Conservation (phyloP, 1,140 invertebrate species). For the Chymomyza costata region DNA sequence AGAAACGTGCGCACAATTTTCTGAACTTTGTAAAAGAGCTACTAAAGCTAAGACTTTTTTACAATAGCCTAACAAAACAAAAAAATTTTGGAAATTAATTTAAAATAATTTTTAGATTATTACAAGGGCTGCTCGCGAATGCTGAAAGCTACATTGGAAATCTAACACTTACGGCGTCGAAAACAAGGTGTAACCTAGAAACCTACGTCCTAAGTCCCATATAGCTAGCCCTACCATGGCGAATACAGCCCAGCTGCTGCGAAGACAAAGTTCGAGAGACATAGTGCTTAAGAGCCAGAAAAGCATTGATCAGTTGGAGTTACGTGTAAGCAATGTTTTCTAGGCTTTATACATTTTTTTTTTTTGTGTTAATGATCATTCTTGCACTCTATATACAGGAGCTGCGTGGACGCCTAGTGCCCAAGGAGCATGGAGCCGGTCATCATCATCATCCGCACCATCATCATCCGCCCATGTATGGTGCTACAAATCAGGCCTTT, state of each 20-base stretch:
- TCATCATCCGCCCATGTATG: conserved; percentile 81
- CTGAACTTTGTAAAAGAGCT: too few relatives aligned
- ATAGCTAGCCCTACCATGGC: too few relatives aligned
- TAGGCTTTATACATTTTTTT: neutral
- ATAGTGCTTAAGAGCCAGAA: conserved; percentile 78
- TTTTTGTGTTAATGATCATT: neutral
- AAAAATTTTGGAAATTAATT: too few relatives aligned
- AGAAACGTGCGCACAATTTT: too few relatives aligned
- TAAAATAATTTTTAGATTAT: too few relatives aligned
- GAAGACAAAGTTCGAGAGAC: conserved; percentile 90
- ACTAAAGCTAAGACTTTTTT: too few relatives aligned
- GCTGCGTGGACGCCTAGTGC: conserved; percentile 85
- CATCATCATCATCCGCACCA: conserved; percentile 60
- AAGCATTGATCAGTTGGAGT: conserved; percentile 88
- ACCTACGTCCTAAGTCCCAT: too few relatives aligned
- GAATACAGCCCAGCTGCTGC: conserved; percentile 90
- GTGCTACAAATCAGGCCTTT: conserved; percentile 90
- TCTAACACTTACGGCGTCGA: too few relatives aligned
- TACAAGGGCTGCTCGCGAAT: too few relatives aligned
- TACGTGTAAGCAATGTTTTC: conserved; percentile 79
- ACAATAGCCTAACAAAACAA: conserved; percentile 18
- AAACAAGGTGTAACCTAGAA: too few relatives aligned
- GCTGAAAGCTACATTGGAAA: too few relatives aligned
- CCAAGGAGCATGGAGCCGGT: conserved; percentile 82
- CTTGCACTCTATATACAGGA: conserved; percentile 70